Evolutionary conservation across 2,888 invertebrate species (phyloP), one percentile per base, ranked within the genome.

Genomic region (Zaprionus lineosus): DNA sequence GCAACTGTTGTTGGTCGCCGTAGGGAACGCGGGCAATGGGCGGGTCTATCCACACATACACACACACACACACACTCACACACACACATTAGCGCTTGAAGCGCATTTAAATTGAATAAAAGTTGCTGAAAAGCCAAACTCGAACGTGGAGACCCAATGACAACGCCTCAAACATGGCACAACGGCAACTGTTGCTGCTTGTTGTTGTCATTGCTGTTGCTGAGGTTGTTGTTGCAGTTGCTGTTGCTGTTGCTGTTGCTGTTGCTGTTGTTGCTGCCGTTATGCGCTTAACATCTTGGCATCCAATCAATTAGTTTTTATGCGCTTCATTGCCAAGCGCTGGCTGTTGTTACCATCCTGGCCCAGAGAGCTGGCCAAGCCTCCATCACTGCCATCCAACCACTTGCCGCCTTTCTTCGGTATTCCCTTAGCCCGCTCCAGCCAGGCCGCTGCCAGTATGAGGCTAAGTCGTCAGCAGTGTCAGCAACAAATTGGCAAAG

Each of bases 291-390:
- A 74, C 78, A 75, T 75, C 75, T 77, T 83, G 85, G 84, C 81
- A 84, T 84, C 78, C 84, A 81, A 76, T 85, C 85, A 83, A 84
- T 84, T 85, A 84, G 81, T 85, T 84, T 84, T 84, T 74, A 85
- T 84, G 76, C 82, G 76, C 81, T 79, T 73, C 84, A 77, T 73
- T 79, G 79, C 70, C 70, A 79, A 57, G 51, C 52, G 74, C 65
- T 64, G 58, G 52, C 41, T 36, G 21, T 37, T 36, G 24, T 11
- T 36, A 21, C 40, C 43, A 63, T 47, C 43, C 48, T 33, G 47
- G 48, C 66, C 56, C 46, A 46, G 52, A 52, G 56, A 58, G 67
- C 59, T 57, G 77, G 79, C 83, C 77, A 82, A 82, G 73, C 83
- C 77, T 48, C n/a, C n/a, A n/a, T n/a, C n/a, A n/a, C n/a, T n/a